Evolutionary conservation across 2,888 invertebrate species (phyloP), one percentile per base, ranked within the genome.

Genomic region (Dromius quadrimaculatus): DNA sequence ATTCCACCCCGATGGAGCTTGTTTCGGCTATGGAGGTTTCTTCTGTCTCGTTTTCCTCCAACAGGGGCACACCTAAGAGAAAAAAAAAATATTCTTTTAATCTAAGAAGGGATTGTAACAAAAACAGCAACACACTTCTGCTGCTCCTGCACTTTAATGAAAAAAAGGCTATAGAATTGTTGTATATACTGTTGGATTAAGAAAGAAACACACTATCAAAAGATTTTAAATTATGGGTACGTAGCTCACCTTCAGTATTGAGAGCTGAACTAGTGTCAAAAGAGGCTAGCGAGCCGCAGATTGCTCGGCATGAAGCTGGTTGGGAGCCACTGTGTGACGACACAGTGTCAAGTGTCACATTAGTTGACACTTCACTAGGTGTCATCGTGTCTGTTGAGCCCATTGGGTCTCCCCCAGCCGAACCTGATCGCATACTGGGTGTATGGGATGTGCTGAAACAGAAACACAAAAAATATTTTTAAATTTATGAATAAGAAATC

Each of bases 181-280:
- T n/a, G n/a, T n/a, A n/a, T n/a, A n/a, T n/a, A n/a, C n/a, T n/a
- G n/a, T n/a, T n/a, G n/a, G n/a, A n/a, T n/a, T n/a, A n/a, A n/a
- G n/a, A n/a, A n/a, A n/a, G n/a, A n/a, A n/a, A n/a, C n/a, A n/a
- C n/a, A n/a, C n/a, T n/a, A n/a, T n/a, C n/a, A n/a, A n/a, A n/a
- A n/a, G n/a, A n/a, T n/a, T n/a, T n/a, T n/a, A n/a, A n/a, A n/a
- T n/a, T n/a, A n/a, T n/a, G n/a, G n/a, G n/a, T n/a, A n/a, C n/a
- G n/a, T n/a, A n/a, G n/a, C 74, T 76, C 80, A 89, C 89, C 89
- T 85, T 88, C 84, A 54, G 81, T 83, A 73, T 83, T 84, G 72
- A 80, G 79, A 64, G 83, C 81, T 8, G 84, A 84, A 74, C 81
- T 81, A 22, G 83, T 83, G 75, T 84, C 84, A 71, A 84, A 84